Percentiles rank a stretch among this genome's conserved stretches.
Conservation (phyloP, 1,140 invertebrate species). For the Atta texana region DNA sequence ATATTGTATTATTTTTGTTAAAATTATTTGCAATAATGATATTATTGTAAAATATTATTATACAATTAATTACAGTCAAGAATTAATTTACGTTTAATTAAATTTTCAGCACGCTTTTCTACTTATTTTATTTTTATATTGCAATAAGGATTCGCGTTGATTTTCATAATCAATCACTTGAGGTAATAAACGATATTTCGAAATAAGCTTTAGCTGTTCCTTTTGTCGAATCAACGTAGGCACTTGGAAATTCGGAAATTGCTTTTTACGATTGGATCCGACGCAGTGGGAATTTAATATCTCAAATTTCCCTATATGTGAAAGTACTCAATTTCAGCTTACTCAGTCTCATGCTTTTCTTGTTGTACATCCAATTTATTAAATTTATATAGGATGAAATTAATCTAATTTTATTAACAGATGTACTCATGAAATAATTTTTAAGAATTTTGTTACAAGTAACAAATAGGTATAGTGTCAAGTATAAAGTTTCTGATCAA, state of each 20-base stretch:
- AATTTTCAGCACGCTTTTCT: neutral
- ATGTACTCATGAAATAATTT: constrained; percentile 4
- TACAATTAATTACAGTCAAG: too few relatives aligned
- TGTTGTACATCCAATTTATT: neutral
- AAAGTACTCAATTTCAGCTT: neutral
- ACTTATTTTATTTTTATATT: neutral
- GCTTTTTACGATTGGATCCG: constrained; percentile 78
- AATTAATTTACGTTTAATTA: neutral
- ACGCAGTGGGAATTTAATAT: constrained; percentile 75
- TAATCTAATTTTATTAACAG: neutral
- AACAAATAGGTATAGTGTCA: neutral
- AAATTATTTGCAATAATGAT: too few relatives aligned
- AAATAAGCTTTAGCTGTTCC: neutral
- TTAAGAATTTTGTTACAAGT: neutral
- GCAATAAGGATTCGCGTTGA: neutral
- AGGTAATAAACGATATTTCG: constrained; percentile 3
- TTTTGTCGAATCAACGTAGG: constrained; percentile 31
- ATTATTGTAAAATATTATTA: too few relatives aligned
- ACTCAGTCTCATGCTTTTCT: constrained; percentile 6
- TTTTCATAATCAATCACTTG: constrained; percentile 6
- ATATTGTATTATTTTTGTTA: neutral
- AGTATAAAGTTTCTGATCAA: constrained; percentile 1
- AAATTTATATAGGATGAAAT: neutral
- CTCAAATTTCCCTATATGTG: constrained; percentile 24
- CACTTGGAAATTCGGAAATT: constrained; percentile 77